These are phyloP conservation scores for Adelosebastes latens DNA, from an alignment of 2,797 vertebrate genomes.

Conservation along the genomic window DNA sequence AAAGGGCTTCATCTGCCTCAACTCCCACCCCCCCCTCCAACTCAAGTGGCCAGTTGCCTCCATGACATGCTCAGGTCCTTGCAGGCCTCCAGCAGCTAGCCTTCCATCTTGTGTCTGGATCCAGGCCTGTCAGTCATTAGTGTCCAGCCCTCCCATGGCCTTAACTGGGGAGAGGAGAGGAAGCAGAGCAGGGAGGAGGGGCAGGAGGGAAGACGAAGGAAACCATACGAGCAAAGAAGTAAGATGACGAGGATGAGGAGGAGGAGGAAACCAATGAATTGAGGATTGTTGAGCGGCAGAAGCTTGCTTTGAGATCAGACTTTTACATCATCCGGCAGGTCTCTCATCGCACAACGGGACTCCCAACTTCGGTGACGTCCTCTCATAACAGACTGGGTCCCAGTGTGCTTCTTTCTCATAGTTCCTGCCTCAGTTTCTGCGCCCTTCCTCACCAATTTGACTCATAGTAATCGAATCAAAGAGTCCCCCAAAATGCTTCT, in stretches of 20 bases:
- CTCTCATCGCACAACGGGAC: slow-evolving; percentile 49
- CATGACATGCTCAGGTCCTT: slow-evolving; percentile 52
- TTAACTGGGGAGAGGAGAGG: slow-evolving; percentile 54
- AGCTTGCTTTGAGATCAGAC: slow-evolving; percentile 32
- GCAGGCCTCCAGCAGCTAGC: slow-evolving; percentile 40
- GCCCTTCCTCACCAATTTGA: slow-evolving; percentile 25
- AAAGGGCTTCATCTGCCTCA: slow-evolving; percentile 51
- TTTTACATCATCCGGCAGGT: slow-evolving; percentile 43
- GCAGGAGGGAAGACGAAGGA: slow-evolving; percentile 14
- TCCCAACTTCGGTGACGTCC: slow-evolving; percentile 16
- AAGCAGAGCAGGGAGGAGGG: slow-evolving; percentile 15
- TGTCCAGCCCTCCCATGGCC: slow-evolving; percentile 63
- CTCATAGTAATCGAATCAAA: slow-evolving; percentile 11
- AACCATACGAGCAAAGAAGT: neutral
- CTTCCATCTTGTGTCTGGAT: slow-evolving; percentile 49
- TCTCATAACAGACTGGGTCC: slow-evolving; percentile 25
- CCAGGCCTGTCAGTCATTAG: slow-evolving; percentile 34
- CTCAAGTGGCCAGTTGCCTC: slow-evolving; percentile 29
- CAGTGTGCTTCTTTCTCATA: slow-evolving; percentile 43
- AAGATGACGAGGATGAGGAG: neutral
- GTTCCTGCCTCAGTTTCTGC: slow-evolving; percentile 40
- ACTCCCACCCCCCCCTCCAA: neutral
- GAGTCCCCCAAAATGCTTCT: slow-evolving; percentile 40
- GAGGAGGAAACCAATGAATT: neutral
- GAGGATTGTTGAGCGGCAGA: slow-evolving; percentile 31